Evolutionary conservation across 2,113 vertebrate genomes (phyloP).

Genomic region (Athene cunicularia): DNA sequence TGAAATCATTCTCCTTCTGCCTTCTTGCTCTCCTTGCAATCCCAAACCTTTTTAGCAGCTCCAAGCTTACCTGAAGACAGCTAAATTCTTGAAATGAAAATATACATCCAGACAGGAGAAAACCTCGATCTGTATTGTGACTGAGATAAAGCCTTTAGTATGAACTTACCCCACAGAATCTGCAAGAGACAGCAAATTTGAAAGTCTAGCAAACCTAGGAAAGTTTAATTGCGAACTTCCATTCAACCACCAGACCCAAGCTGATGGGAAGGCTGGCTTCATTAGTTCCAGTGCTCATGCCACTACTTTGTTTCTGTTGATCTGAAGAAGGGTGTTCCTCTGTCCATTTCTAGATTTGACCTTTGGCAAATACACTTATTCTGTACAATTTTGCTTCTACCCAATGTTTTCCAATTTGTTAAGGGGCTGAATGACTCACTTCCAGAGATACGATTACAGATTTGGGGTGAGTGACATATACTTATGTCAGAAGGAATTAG

Average conservation of each 20-base stretch:
- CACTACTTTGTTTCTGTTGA: neutral
- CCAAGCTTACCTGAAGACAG: neutral
- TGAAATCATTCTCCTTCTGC: slow-evolving; percentile 1
- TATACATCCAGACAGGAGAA: neutral
- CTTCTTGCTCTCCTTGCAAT: neutral
- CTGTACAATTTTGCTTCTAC: neutral
- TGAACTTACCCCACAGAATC: neutral
- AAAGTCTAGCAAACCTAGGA: neutral
- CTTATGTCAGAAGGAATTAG: neutral
- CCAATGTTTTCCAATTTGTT: neutral
- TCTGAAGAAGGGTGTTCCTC: neutral
- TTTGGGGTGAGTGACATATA: neutral
- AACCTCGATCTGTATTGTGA: neutral
- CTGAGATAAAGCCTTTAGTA: neutral
- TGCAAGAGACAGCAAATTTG: neutral
- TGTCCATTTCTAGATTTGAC: neutral
- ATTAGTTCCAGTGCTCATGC: neutral
- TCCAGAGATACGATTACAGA: neutral
- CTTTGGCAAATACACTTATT: neutral
- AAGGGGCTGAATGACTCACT: neutral
- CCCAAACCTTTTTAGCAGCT: neutral
- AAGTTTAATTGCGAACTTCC: neutral
- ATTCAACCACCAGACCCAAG: neutral
- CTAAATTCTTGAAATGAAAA: neutral
- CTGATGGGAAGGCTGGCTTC: neutral